These are phyloP conservation scores for Poecilia latipinna DNA, from an alignment of 2,113 vertebrate species.

Conservation along the genomic window DNA sequence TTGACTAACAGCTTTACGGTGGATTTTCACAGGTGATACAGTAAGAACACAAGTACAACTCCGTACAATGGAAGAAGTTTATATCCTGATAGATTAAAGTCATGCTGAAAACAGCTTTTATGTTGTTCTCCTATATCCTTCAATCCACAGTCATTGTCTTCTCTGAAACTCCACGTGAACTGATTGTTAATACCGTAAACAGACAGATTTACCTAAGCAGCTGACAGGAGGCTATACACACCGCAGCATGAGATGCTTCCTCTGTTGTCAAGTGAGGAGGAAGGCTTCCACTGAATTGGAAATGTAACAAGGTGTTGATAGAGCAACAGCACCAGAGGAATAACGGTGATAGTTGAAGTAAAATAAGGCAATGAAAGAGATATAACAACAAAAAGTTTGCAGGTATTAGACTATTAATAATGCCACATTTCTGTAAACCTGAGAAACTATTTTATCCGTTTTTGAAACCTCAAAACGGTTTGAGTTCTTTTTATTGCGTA, in stretches of 20 bases:
- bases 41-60: background rate
- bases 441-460: background rate
- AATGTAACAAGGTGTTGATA: too few relatives aligned
- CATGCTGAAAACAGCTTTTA: background rate
- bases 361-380: background rate
- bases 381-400: background rate
- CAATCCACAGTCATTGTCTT: background rate
- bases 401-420: background rate
- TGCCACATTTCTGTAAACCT: background rate
- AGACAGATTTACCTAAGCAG: background rate
- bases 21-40: slow-evolving; percentile 4
- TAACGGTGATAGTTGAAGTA: background rate
- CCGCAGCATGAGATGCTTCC: background rate
- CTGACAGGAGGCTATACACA: slow-evolving; percentile 12
- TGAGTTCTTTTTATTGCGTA: background rate
- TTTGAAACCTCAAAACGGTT: background rate
- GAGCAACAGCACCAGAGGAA: too few relatives aligned
- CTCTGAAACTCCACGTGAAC: background rate
- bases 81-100: background rate
- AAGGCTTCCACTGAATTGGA: background rate
- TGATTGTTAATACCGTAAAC: slow-evolving; percentile 1
- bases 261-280: slow-evolving; percentile 6
- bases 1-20: background rate
- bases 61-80: background rate
- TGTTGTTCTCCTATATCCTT: background rate